Evolutionary conservation across 92 coral and sea anemone species (phyloP), one percentile per base, ranked within the genome.

Genomic region (Isaurus tuberculatus): DNA sequence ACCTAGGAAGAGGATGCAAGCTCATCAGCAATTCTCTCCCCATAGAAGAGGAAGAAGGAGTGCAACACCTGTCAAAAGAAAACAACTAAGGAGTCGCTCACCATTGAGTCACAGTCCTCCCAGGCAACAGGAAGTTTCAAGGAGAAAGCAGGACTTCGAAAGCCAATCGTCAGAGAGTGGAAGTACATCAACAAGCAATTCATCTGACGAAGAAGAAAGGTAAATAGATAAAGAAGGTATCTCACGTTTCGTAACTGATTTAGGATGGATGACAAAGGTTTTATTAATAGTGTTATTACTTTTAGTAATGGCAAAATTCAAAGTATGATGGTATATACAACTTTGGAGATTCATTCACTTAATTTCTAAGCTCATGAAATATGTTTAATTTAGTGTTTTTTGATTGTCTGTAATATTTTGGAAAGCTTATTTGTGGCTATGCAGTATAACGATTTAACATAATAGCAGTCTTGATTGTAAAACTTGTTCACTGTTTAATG

Each of bases 151-250:
- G 16, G 33, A 26, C 31, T 53, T 43, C 8, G 31, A 16, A 75
- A 75, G 81, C 32, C 69, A 51, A 58, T 23, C 27, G 26, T 65
- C 69, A 20, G 17, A 19, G 37, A 36, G 29, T 20, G 26, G 70
- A 20, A 58, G 82, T 14, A 28, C 32, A 8, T 72, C 78, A 58
- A 26, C 17, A 26, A 77, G 36, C 55, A 77, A 53, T 15, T 60
- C 51, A 10, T 75, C 81, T 19, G 81, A 74, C 33, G 80, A 75
- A 20, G 68, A 75, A 10, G 68, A 75, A 53, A 77, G 82, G 82
- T 77, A 57, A 32, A 14, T 31, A 19, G 13, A 19, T 36, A 16
- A 40, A 40, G 11, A 2, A 40, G 46, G 46, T 19, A 55, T 55
- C 26, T 19, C 53, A 46, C 16, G 53, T 46, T 11, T 46, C n/a